phyloP scores from a whole-genome alignment of 1,140 invertebrate genomes.

The Drosophila funebris region DNA sequence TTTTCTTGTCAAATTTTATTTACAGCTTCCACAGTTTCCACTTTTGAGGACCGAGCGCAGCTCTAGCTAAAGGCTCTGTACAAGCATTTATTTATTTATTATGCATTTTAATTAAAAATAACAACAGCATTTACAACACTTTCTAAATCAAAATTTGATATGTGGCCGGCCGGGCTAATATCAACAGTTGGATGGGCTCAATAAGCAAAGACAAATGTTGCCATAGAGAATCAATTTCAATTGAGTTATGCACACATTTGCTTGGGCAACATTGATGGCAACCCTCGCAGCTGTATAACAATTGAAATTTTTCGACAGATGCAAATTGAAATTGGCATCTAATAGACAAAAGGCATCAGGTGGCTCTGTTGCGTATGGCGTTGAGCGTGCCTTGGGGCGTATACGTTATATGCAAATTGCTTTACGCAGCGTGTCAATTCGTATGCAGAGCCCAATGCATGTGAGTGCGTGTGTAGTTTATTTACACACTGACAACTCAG shows the following conservation, averaged over 20 bases:
- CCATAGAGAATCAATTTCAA: too few relatives aligned
- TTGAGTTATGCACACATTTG: too few relatives aligned
- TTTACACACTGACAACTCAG: conserved; percentile 69
- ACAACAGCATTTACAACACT: conserved; percentile 18
- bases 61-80: conserved; percentile 11
- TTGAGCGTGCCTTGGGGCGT: conserved; percentile 49
- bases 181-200: background rate
- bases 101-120: conserved; percentile 42
- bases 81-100: conserved; percentile 47
- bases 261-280: conserved; percentile 7
- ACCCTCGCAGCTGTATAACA: conserved; percentile 10
- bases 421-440: conserved; percentile 57
- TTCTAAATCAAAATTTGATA: conserved; percentile 7
- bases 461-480: conserved; percentile 43
- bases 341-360: conserved; percentile 57
- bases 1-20: conserved; percentile 15
- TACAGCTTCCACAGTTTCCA: background rate
- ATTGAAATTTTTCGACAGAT: conserved; percentile 54
- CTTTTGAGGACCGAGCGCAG: background rate
- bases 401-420: conserved; percentile 62
- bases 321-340: conserved; percentile 57
- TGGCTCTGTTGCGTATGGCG: conserved; percentile 13
- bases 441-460: conserved; percentile 36
- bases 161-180: background rate
- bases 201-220: conserved; percentile 56